Conservation (phyloP, 2,113 vertebrate genomes). For the Sinocyclocheilus maitianheensis region DNA sequence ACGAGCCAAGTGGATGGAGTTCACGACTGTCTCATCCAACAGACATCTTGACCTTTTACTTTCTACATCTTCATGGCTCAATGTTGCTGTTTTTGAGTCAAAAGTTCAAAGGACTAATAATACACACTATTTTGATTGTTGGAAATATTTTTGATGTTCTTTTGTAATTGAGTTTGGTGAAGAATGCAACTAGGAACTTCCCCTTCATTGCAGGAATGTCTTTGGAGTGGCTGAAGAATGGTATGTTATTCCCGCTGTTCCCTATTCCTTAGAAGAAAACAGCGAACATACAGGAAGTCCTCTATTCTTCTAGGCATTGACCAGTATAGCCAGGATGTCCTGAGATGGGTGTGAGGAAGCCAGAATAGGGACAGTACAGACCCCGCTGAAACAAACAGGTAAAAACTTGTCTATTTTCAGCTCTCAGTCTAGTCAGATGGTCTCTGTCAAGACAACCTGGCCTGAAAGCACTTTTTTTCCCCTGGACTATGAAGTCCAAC, state of each 20-base stretch:
- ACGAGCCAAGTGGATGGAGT: conserved; percentile 20
- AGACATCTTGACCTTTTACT: conserved; percentile 23
- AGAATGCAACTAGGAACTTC: conserved; percentile 46
- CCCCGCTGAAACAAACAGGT: conserved; percentile 38
- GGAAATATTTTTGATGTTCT: conserved; percentile 41
- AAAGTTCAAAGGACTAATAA: conserved; percentile 1
- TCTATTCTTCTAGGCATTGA: conserved; percentile 52
- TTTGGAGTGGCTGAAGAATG: conserved; percentile 40
- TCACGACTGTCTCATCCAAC: neutral
- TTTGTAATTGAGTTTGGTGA: conserved; percentile 49
- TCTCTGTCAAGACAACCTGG: neutral
- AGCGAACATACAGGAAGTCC: conserved; percentile 58
- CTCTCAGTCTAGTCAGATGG: neutral
- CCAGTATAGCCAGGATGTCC: conserved; percentile 61
- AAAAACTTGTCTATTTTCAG: conserved; percentile 46
- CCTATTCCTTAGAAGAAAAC: conserved; percentile 21
- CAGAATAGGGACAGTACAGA: conserved; percentile 6
- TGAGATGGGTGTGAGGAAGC: conserved; percentile 52
- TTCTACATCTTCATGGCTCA: neutral
- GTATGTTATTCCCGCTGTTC: conserved; percentile 5
- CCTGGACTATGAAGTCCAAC: neutral
- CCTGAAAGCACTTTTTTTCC: neutral
- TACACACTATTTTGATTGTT: conserved; percentile 37
- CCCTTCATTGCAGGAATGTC: conserved; percentile 56
- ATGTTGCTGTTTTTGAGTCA: neutral